Evolutionary conservation across 64 coral and sea anemone species (phyloP).

Genomic region (Actinia tenebrosa): DNA sequence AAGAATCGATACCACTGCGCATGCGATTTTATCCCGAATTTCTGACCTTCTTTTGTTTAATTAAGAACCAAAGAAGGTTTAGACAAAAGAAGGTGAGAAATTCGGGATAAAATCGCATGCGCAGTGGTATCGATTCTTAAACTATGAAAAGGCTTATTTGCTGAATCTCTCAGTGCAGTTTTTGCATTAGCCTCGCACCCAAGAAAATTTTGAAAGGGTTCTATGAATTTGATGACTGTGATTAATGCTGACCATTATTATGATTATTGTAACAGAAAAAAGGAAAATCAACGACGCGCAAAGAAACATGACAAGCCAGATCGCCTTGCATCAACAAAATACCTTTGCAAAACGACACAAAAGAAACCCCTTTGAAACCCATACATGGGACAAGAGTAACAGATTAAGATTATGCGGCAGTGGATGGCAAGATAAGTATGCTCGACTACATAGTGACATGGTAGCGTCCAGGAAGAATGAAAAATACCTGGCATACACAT

Average conservation of each 20-base stretch:
- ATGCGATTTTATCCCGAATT: too few species aligned
- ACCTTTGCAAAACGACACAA: background rate
- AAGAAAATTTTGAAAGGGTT: too few species aligned
- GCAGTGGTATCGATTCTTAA: too few species aligned
- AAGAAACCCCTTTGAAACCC: background rate
- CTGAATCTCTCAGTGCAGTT: too few species aligned
- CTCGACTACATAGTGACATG: slow-evolving; percentile 34
- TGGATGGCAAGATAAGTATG: slow-evolving; percentile 56
- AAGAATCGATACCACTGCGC: too few species aligned
- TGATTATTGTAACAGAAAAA: background rate
- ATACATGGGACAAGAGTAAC: background rate
- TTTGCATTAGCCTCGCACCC: background rate
- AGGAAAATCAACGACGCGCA: background rate
- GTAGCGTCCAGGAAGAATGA: background rate
- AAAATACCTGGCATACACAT: slow-evolving; percentile 43
- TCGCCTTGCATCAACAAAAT: background rate
- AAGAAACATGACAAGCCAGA: background rate
- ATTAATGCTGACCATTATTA: too few species aligned
- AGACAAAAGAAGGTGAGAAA: too few species aligned
- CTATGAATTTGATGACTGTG: too few species aligned
- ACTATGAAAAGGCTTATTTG: too few species aligned
- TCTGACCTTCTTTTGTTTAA: too few species aligned
- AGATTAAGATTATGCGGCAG: slow-evolving; percentile 27
- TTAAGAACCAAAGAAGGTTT: too few species aligned
- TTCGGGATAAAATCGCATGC: too few species aligned